A percentile compares a stretch with the other conserved stretches of the same genome.
Evolutionary conservation across 92 coral and sea anemone genomes (phyloP).

Genomic region (Zoanthus sociatus): DNA sequence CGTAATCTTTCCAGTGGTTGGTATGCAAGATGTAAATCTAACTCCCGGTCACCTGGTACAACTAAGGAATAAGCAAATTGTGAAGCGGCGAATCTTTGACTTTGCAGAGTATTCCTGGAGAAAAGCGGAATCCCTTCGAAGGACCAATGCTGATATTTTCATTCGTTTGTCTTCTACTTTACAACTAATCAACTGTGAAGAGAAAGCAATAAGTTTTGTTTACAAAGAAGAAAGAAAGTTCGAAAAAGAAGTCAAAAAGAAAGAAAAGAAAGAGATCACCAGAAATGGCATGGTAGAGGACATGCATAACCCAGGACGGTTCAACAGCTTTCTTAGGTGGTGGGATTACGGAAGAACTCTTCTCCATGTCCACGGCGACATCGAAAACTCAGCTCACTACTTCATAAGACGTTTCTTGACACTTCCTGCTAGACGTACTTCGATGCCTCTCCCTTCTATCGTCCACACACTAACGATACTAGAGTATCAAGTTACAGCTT

Average conservation of each 20-base stretch:
- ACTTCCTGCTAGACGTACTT: slow-evolving; percentile 63
- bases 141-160: slow-evolving; percentile 66
- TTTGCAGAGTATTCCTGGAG: slow-evolving; percentile 69
- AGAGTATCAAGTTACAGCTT: slow-evolving; percentile 76
- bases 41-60: slow-evolving; percentile 10
- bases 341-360: slow-evolving; percentile 75
- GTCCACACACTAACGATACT: slow-evolving; percentile 76
- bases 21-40: slow-evolving; percentile 28
- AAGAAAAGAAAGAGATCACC: background rate
- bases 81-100: slow-evolving; percentile 57
- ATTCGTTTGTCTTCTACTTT: slow-evolving; percentile 71
- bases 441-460: slow-evolving; percentile 70
- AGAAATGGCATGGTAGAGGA: slow-evolving; percentile 71
- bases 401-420: slow-evolving; percentile 73
- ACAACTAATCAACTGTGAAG: slow-evolving; percentile 59
- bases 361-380: slow-evolving; percentile 64
- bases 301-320: slow-evolving; percentile 40
- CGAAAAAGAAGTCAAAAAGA: slow-evolving; percentile 24
- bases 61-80: slow-evolving; percentile 9
- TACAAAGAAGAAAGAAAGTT: slow-evolving; percentile 70
- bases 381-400: slow-evolving; percentile 62
- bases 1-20: slow-evolving; percentile 57
- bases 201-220: slow-evolving; percentile 55
- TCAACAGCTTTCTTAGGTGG: slow-evolving; percentile 67
- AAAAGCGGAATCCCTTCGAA: slow-evolving; percentile 32